Conservation (phyloP, 2,888 invertebrate genomes). For the Standfussiana lucernea region DNA sequence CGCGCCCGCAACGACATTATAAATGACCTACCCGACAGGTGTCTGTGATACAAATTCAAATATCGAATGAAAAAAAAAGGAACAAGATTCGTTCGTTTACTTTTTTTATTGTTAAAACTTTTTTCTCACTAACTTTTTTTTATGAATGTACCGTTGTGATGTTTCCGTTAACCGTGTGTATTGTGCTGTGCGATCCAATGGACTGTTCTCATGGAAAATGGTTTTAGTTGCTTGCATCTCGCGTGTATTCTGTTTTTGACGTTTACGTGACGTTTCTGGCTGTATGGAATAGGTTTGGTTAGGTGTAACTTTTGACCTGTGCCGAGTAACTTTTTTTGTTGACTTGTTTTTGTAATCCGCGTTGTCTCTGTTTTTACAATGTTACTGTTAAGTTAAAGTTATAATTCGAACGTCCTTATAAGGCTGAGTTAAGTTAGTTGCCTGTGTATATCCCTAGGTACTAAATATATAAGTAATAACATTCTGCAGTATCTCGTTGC, state of each 20-base stretch:
- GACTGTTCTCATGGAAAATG: constrained; percentile 74
- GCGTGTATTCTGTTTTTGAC: constrained; percentile 66
- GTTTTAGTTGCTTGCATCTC: constrained; percentile 67
- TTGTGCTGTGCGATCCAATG: constrained; percentile 81
- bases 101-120: constrained; percentile 69
- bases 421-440: constrained; percentile 53
- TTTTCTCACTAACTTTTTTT: constrained; percentile 66
- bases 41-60: constrained; percentile 73
- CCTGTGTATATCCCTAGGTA: not conserved
- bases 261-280: constrained; percentile 61
- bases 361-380: not conserved
- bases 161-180: constrained; percentile 81
- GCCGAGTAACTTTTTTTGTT: constrained; percentile 32
- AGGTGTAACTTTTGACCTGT: constrained; percentile 53
- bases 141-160: constrained; percentile 75
- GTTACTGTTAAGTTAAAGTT: constrained; percentile 3
- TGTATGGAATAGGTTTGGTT: constrained; percentile 61
- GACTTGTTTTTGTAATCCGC: not conserved
- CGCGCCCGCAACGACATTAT: constrained; percentile 72
- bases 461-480: not conserved
- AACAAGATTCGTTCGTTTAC: constrained; percentile 83
- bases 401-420: constrained; percentile 57
- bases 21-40: constrained; percentile 79
- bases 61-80: constrained; percentile 71
- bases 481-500: constrained; percentile 34